phyloP scores from a whole-genome alignment of 2,113 vertebrate species.

The Tetrao urogallus region DNA sequence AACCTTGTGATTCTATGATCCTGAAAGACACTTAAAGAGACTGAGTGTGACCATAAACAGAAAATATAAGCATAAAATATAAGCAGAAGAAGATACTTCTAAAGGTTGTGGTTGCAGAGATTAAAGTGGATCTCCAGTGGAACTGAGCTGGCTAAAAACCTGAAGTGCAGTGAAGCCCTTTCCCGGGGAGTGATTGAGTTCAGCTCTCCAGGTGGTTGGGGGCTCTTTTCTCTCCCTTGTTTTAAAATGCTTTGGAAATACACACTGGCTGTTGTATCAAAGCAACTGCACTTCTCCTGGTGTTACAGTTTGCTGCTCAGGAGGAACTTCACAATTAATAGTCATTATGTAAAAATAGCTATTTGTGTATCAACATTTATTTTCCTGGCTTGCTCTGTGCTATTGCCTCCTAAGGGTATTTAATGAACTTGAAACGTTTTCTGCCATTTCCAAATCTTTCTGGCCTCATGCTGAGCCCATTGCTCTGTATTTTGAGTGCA shows the following conservation, averaged over 20 bases:
- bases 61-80: not conserved
- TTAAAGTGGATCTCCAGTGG: not conserved
- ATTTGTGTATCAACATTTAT: constrained; percentile 27
- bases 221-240: not conserved
- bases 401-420: not conserved
- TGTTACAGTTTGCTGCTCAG: constrained; percentile 4
- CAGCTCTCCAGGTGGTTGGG: not conserved
- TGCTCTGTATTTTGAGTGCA: not conserved
- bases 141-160: not conserved
- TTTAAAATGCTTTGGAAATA: not conserved
- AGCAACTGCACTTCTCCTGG: not conserved
- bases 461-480: not conserved
- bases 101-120: not conserved
- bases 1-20: too few species aligned
- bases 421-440: constrained; percentile 44
- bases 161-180: not conserved
- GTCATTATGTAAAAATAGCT: constrained; percentile 15
- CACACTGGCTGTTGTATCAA: not conserved
- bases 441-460: not conserved
- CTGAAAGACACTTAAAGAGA: not conserved
- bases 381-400: constrained; percentile 3
- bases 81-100: not conserved
- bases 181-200: not conserved
- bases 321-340: constrained; percentile 37
- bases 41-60: not conserved